These are phyloP conservation scores for Coryphaenoides rupestris DNA, from an alignment of 2,113 vertebrate species.

Conservation along the genomic window DNA sequence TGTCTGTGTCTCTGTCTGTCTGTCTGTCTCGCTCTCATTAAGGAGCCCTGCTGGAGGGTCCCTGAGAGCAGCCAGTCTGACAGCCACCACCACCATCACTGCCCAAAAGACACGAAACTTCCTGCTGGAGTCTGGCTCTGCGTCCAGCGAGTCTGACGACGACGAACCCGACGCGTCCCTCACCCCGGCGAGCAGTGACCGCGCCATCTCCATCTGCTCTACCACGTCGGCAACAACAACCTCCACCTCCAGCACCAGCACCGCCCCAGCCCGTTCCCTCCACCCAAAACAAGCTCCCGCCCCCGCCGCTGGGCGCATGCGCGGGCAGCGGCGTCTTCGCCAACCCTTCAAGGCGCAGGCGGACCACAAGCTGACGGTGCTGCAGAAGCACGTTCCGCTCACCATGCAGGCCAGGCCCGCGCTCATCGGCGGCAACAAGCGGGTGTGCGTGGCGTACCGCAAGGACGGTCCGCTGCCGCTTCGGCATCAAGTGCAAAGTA, in stretches of 20 bases:
- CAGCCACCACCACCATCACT: constrained; percentile 7
- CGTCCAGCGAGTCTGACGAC: constrained; percentile 62
- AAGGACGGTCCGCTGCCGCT: constrained; percentile 75
- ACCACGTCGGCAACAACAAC: neutral
- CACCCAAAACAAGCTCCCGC: constrained; percentile 59
- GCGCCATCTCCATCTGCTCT: neutral
- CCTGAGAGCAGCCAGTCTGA: too few species aligned
- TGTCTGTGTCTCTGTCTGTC: neutral
- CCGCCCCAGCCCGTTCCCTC: neutral
- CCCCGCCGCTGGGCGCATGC: constrained; percentile 54
- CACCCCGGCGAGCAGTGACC: neutral
- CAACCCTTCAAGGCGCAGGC: constrained; percentile 74
- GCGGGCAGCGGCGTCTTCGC: constrained; percentile 70
- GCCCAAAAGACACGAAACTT: constrained; percentile 68
- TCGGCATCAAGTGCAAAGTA: constrained; percentile 79
- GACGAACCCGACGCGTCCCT: constrained; percentile 21
- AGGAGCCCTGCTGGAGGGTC: neutral
- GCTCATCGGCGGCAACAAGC: constrained; percentile 69
- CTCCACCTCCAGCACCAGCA: neutral
- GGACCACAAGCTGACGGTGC: constrained; percentile 63
- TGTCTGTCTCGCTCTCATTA: too few species aligned
- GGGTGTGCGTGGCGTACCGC: constrained; percentile 73
- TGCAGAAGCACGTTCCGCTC: constrained; percentile 79
- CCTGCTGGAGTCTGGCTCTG: constrained; percentile 62
- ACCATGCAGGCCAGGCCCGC: constrained; percentile 68